phyloP scores from a whole-genome alignment of 2,888 invertebrate genomes.

The Steinernema scapterisci region DNA sequence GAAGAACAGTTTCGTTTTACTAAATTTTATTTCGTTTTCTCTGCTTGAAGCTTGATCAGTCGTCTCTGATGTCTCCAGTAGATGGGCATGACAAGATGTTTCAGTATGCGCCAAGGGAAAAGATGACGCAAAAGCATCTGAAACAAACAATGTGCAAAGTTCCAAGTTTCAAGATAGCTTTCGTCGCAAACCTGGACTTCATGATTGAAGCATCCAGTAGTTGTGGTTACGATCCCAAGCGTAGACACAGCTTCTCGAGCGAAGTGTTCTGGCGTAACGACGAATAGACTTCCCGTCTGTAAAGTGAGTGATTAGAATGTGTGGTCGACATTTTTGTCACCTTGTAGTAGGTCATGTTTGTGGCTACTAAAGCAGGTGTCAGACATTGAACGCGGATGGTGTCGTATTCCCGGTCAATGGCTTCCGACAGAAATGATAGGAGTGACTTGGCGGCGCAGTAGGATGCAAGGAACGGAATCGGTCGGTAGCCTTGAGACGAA shows the following conservation, averaged over 20 bases:
- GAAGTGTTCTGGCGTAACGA: conserved; percentile 62
- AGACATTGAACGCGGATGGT: conserved; percentile 62
- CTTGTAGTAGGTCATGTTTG: conserved; percentile 66
- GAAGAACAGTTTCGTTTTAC: too few species aligned
- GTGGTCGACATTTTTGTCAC: conserved; percentile 40
- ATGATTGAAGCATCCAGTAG: conserved; percentile 65
- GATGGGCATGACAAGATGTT: conserved; percentile 65
- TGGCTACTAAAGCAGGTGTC: conserved; percentile 64
- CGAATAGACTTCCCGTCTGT: conserved; percentile 60
- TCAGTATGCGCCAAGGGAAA: conserved; percentile 63
- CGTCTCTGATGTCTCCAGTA: conserved; percentile 60
- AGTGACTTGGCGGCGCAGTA: conserved; percentile 64
- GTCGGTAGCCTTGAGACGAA: conserved; percentile 61
- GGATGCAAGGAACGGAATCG: conserved; percentile 64
- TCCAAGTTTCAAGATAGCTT: too few species aligned
- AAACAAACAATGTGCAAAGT: too few species aligned
- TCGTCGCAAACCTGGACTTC: conserved; percentile 65
- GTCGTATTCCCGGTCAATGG: conserved; percentile 62
- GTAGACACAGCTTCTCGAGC: conserved; percentile 60
- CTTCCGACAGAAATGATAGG: conserved; percentile 61
- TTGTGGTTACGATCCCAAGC: conserved; percentile 55
- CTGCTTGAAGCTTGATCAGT: conserved; percentile 50
- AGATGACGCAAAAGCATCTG: conserved; percentile 61
- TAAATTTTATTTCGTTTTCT: conserved; percentile 32
- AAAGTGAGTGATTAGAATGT: conserved; percentile 33